These are phyloP conservation scores for Agrotis ipsilon DNA, from an alignment of 2,888 invertebrate species.

Conservation along the genomic window DNA sequence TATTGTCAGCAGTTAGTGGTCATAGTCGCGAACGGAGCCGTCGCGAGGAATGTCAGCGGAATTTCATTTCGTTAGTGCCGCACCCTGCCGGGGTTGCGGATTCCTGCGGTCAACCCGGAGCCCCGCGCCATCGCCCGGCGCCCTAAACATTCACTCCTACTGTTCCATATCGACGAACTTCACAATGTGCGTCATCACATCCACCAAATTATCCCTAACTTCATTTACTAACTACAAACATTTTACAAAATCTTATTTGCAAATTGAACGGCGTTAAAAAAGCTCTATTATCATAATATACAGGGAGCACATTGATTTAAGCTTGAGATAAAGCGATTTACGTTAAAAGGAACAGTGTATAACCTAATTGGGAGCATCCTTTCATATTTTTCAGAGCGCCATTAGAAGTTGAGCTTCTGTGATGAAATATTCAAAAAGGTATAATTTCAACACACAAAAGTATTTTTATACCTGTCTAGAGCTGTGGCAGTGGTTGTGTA, in stretches of 20 bases:
- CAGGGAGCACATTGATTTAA: constrained; percentile 66
- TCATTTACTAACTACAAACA: constrained; percentile 27
- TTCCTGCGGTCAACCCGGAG: constrained; percentile 76
- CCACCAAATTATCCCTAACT: constrained; percentile 29
- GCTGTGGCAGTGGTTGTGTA: constrained; percentile 24
- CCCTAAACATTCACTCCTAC: constrained; percentile 45
- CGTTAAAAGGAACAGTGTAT: constrained; percentile 75
- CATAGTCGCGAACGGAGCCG: constrained; percentile 73
- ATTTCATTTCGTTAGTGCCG: constrained; percentile 89
- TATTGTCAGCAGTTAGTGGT: constrained; percentile 70
- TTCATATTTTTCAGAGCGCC: constrained; percentile 77
- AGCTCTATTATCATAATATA: constrained; percentile 62
- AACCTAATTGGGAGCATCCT: constrained; percentile 76
- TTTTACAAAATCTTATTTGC: constrained; percentile 29
- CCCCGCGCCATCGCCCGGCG: constrained; percentile 54
- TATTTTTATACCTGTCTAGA: constrained; percentile 26
- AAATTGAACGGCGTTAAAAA: constrained; percentile 46
- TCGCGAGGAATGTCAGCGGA: constrained; percentile 82
- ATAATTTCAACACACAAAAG: constrained; percentile 65
- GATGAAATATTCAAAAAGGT: constrained; percentile 76
- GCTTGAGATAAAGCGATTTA: constrained; percentile 75
- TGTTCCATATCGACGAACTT: constrained; percentile 51
- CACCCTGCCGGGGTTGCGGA: constrained; percentile 78
- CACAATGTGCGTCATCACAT: constrained; percentile 35
- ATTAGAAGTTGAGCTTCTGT: constrained; percentile 71